Evolutionary conservation across 64 coral and sea anemone species (phyloP).

Genomic region (Cladopsammia gracilis): DNA sequence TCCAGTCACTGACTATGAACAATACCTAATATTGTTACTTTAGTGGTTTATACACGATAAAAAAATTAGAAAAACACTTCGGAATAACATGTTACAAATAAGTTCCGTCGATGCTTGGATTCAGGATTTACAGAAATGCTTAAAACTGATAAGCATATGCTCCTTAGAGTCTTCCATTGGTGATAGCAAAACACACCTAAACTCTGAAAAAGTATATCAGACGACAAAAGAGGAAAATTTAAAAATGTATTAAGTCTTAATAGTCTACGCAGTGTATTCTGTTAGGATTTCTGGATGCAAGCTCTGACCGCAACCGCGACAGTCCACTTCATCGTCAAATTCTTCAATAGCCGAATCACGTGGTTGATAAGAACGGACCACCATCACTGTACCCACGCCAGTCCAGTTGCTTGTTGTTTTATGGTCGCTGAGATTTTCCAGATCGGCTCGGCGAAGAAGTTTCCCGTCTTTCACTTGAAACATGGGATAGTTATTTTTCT

Average conservation of each 20-base stretch:
- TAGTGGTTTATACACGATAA: too few species aligned
- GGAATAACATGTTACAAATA: too few species aligned
- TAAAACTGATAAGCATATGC: too few species aligned
- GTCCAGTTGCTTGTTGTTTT: slow-evolving; percentile 5
- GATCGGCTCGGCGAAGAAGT: slow-evolving; percentile 20
- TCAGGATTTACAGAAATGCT: too few species aligned
- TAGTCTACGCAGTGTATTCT: background rate
- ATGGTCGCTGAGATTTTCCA: slow-evolving; percentile 40
- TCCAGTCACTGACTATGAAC: too few species aligned
- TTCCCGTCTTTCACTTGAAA: slow-evolving; percentile 26
- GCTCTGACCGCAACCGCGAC: slow-evolving; percentile 48
- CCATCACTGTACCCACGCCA: background rate
- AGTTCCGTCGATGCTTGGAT: too few species aligned
- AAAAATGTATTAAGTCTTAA: too few species aligned
- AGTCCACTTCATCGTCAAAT: slow-evolving; percentile 40
- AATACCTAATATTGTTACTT: too few species aligned
- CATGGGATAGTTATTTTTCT: slow-evolving; percentile 59
- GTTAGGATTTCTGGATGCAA: background rate
- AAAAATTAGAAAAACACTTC: too few species aligned
- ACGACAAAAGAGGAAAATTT: too few species aligned
- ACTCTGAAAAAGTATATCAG: too few species aligned
- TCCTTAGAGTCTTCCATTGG: too few species aligned
- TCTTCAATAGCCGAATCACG: slow-evolving; percentile 29
- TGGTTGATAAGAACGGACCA: background rate
- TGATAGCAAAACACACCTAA: background rate